Evolutionary conservation across 2,888 invertebrate species (phyloP), one percentile per base, ranked within the genome.

Genomic region (Antitype chi): DNA sequence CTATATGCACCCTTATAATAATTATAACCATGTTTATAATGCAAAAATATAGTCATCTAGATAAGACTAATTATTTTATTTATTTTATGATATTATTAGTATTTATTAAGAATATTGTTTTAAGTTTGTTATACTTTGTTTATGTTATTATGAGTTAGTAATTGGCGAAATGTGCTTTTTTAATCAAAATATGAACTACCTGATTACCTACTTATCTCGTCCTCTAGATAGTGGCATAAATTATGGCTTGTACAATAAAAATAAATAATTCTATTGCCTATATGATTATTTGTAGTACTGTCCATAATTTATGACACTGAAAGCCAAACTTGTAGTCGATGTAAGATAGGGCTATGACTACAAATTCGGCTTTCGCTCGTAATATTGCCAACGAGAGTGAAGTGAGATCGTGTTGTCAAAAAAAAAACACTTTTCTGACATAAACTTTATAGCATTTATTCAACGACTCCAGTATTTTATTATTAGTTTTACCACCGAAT

Each of bases 31-130:
- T 85, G 80, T 86, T 74, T 59, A 68, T 62, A 80, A 69, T 84
- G 68, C 87, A 87, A 79, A 86, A 83, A 77, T 76, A 59, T 82
- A 87, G 84, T 87, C 88, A 85, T 78, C 63, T 80, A 82, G 38
- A 83, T 87, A 85, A 86, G 87, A 76, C 80, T 87, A 84, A 84
- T 82, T 85, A 87, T 85, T 85, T 79, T 82, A 87, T 83, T 86
- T 79, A 84, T 74, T 66, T 81, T 81, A 85, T 75, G 70, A 82
- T 84, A 83, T 84, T 83, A 83, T 83, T 80, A 85, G 69, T 84
- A 80, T 82, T 82, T 81, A 78, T 81, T 80, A 85, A 74, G 80
- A 55, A 80, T 72, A 60, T 73, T 75, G 38, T 83, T 79, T 71
- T 80, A 80, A 84, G 80, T 81, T 85, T 85, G 80, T 82, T 85